Percentiles rank a stretch among this genome's conserved stretches.
These are phyloP conservation scores for Hydrozoanthus gracilis DNA, from an alignment of 92 coral and sea anemone species.

Conservation along the genomic window DNA sequence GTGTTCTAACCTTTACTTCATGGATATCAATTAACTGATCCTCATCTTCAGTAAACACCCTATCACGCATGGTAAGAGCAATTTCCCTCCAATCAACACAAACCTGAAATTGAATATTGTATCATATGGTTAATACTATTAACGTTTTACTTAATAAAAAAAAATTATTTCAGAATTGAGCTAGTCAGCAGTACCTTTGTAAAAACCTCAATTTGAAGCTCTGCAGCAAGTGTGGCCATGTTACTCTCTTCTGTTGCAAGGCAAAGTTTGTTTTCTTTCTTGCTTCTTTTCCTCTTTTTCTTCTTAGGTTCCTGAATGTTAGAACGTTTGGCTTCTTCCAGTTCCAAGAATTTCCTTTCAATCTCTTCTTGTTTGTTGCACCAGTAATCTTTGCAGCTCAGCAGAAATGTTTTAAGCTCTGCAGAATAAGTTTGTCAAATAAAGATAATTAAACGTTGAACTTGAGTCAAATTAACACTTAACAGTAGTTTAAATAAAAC, in stretches of 20 bases:
- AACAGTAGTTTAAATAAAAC: not conserved
- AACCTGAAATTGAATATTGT: not conserved
- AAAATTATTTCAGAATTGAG: not conserved
- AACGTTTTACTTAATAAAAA: not conserved
- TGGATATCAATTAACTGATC: constrained; percentile 26
- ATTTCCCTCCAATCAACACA: constrained; percentile 6
- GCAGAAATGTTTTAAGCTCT: constrained; percentile 39
- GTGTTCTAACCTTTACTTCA: not conserved
- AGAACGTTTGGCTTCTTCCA: not conserved
- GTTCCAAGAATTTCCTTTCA: constrained; percentile 13
- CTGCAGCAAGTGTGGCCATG: constrained; percentile 12
- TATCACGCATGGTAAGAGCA: constrained; percentile 11
- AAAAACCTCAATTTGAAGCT: constrained; percentile 12
- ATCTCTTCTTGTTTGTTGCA: constrained; percentile 24
- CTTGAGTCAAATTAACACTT: not conserved
- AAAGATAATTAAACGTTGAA: not conserved
- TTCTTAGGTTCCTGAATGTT: constrained; percentile 1
- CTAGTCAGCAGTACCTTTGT: constrained; percentile 1
- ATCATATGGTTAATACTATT: not conserved
- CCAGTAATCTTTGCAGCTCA: constrained; percentile 10
- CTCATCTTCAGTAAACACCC: not conserved
- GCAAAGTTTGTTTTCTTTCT: not conserved
- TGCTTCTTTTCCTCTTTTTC: constrained; percentile 20
- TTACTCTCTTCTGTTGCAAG: constrained; percentile 1
- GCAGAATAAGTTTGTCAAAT: not conserved